A percentile compares a stretch with the other conserved stretches of the same genome.
phyloP scores from a whole-genome alignment of 2,797 vertebrate species.

The Buceros bicornis region DNA sequence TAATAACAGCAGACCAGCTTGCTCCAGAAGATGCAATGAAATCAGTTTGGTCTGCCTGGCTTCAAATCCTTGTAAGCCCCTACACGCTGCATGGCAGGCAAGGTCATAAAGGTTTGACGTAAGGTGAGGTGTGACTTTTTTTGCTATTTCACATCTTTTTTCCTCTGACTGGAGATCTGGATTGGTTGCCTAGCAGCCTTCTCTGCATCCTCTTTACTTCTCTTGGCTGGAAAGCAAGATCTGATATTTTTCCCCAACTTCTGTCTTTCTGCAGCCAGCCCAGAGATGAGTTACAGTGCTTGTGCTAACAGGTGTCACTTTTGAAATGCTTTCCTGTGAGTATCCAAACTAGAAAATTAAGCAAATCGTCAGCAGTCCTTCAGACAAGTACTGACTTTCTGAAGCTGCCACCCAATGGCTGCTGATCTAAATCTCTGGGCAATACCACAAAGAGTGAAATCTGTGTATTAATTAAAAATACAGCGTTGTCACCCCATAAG shows the following conservation, averaged over 20 bases:
- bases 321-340: slow-evolving; percentile 22
- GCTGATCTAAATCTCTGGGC: slow-evolving; percentile 1
- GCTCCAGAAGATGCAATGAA: background rate
- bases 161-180: background rate
- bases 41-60: background rate
- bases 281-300: background rate
- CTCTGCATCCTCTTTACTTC: background rate
- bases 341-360: slow-evolving; percentile 32
- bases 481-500: background rate
- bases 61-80: background rate
- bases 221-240: background rate
- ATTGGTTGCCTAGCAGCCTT: background rate
- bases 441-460: slow-evolving; percentile 9
- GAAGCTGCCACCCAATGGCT: background rate
- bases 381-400: slow-evolving; percentile 14
- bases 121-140: background rate
- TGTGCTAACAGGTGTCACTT: background rate
- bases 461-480: background rate
- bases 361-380: slow-evolving; percentile 66
- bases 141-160: background rate
- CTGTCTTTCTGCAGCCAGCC: background rate
- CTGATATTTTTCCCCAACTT: slow-evolving; percentile 3
- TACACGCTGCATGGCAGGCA: background rate
- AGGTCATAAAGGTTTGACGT: background rate
- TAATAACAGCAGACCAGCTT: background rate